Conservation (phyloP, 30 jellyfish, hydroid and myxozoan species). For the Rhopilema esculentum region DNA sequence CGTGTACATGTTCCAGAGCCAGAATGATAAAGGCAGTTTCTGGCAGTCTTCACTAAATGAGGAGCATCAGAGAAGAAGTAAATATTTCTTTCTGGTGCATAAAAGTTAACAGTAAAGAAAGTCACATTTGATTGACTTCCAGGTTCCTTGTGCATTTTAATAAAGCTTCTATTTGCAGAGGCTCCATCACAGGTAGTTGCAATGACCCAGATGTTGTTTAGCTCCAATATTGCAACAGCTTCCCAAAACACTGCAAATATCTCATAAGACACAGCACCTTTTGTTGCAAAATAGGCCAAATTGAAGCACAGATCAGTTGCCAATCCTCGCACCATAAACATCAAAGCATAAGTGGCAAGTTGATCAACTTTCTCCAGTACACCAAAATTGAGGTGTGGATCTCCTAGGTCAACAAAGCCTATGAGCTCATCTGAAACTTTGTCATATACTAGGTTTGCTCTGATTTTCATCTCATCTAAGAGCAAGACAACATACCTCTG, state of each 20-base stretch:
- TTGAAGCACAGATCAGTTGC: constrained; percentile 23
- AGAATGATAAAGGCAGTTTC: constrained; percentile 51
- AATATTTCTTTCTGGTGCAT: constrained; percentile 42
- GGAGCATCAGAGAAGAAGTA: constrained; percentile 64
- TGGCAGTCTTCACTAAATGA: constrained; percentile 56
- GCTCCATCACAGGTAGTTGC: constrained; percentile 54
- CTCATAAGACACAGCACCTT: constrained; percentile 22
- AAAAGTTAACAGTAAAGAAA: constrained; percentile 32
- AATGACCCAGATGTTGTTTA: too few relatives aligned
- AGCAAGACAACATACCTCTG: constrained; percentile 39
- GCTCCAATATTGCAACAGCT: constrained; percentile 50
- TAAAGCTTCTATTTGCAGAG: constrained; percentile 40
- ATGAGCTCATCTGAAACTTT: constrained; percentile 35
- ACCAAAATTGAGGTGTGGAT: constrained; percentile 29
- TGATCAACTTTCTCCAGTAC: constrained; percentile 47
- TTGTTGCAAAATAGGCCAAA: constrained; percentile 75
- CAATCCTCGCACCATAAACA: constrained; percentile 57
- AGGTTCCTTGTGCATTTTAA: constrained; percentile 23
- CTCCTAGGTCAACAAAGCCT: constrained; percentile 60
- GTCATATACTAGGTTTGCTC: constrained; percentile 46
- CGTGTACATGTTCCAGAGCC: constrained; percentile 50
- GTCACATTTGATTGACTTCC: neutral
- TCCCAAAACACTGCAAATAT: constrained; percentile 43
- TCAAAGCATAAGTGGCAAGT: constrained; percentile 61
- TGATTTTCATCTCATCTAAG: constrained; percentile 42